A percentile compares a stretch with the other conserved stretches of the same genome.
phyloP scores from a whole-genome alignment of 2,797 vertebrate genomes.

The Rhinogobio ventralis region DNA sequence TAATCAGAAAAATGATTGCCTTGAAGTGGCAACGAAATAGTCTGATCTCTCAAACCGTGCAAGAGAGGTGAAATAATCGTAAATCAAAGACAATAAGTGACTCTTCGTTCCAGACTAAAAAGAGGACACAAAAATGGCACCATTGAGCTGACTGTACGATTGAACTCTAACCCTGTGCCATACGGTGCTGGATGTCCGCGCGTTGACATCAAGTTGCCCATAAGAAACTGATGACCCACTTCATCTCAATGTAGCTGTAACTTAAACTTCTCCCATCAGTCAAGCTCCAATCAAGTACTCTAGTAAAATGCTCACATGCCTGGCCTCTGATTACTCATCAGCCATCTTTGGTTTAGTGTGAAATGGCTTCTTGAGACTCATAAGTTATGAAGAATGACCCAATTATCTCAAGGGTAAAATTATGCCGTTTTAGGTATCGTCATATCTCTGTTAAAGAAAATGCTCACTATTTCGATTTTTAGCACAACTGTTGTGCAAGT shows the following conservation, averaged over 20 bases:
- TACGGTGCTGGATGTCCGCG: constrained; percentile 28
- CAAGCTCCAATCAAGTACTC: constrained; percentile 50
- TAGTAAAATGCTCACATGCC: constrained; percentile 43
- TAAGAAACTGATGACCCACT: constrained; percentile 57
- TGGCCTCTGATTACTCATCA: constrained; percentile 60
- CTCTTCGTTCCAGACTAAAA: constrained; percentile 22
- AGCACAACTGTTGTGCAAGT: not conserved
- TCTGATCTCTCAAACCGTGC: constrained; percentile 32
- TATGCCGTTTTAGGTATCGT: not conserved
- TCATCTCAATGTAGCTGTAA: constrained; percentile 54
- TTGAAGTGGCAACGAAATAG: constrained; percentile 40
- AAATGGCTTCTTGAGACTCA: constrained; percentile 53
- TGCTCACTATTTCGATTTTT: not conserved
- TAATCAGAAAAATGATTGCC: constrained; percentile 48
- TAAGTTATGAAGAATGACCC: constrained; percentile 47
- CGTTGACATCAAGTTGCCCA: constrained; percentile 47
- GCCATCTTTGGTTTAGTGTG: constrained; percentile 47
- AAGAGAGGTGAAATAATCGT: constrained; percentile 18
- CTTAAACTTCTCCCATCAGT: constrained; percentile 59
- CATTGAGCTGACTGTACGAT: constrained; percentile 30
- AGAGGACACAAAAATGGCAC: constrained; percentile 26
- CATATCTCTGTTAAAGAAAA: not conserved
- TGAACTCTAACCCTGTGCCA: constrained; percentile 51
- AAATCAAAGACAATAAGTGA: constrained; percentile 49
- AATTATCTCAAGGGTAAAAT: constrained; percentile 58